Evolutionary conservation across 2,888 invertebrate genomes (phyloP).

Genomic region (Flexamia atlantica): DNA sequence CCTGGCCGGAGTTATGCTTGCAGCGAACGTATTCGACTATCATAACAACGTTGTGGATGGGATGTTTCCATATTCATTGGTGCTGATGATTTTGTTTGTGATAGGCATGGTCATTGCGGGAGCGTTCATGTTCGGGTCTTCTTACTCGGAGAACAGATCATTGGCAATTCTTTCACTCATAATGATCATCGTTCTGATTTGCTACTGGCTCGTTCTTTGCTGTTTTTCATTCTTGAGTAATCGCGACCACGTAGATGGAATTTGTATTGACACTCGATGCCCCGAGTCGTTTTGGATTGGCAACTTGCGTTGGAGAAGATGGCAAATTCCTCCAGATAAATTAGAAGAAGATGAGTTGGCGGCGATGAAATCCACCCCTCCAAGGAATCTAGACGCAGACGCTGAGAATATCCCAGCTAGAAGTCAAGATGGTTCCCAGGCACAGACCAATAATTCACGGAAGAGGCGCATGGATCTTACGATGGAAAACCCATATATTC

Average conservation of each 20-base stretch:
- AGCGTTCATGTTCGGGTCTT: slow-evolving; percentile 23
- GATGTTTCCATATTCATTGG: neutral
- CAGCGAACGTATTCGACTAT: slow-evolving; percentile 30
- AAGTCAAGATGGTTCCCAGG: too few species aligned
- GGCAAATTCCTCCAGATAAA: too few species aligned
- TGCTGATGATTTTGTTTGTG: slow-evolving; percentile 12
- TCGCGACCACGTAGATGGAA: neutral
- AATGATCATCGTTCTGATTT: slow-evolving; percentile 11
- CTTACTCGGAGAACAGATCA: slow-evolving; percentile 14
- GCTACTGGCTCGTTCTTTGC: slow-evolving; percentile 34
- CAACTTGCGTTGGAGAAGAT: slow-evolving; percentile 14
- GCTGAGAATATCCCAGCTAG: too few species aligned
- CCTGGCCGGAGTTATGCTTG: slow-evolving; percentile 11
- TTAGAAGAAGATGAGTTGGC: too few species aligned
- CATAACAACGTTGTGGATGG: neutral
- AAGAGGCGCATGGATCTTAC: too few species aligned
- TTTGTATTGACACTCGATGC: slow-evolving; percentile 28
- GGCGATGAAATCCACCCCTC: too few species aligned
- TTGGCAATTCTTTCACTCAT: neutral
- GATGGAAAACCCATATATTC: too few species aligned
- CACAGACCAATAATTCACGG: too few species aligned
- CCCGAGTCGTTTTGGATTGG: slow-evolving; percentile 48
- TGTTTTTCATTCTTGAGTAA: slow-evolving; percentile 34
- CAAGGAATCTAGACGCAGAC: too few species aligned
- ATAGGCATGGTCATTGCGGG: slow-evolving; percentile 10